These are phyloP conservation scores for Lepidocyrtinus sp. DNA, from an alignment of 2,888 invertebrate species.

Conservation along the genomic window DNA sequence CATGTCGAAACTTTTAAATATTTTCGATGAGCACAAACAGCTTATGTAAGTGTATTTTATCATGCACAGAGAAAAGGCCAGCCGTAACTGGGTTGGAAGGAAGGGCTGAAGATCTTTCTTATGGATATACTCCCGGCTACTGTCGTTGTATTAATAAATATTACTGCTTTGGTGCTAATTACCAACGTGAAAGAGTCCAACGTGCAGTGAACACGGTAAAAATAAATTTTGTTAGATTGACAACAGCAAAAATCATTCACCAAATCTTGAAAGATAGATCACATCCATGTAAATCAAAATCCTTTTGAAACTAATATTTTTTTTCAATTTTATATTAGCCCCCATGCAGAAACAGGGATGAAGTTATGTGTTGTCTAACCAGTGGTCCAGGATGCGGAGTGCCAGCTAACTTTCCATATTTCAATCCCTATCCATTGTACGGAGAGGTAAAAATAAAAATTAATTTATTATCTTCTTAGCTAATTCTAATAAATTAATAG, in stretches of 20 bases:
- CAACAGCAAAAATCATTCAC: too few species aligned
- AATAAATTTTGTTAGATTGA: too few species aligned
- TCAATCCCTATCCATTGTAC: slow-evolving; percentile 67
- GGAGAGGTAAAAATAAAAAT: slow-evolving; percentile 66
- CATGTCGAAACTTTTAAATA: not conserved
- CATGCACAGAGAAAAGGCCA: slow-evolving; percentile 26
- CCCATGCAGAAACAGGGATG: slow-evolving; percentile 64
- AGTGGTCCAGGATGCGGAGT: slow-evolving; percentile 68
- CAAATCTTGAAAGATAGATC: too few species aligned
- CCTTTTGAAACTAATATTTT: too few species aligned
- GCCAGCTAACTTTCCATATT: slow-evolving; percentile 67
- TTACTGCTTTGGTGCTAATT: slow-evolving; percentile 64
- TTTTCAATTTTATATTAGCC: slow-evolving; percentile 57
- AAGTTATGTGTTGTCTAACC: slow-evolving; percentile 69
- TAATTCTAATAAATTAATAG: too few species aligned
- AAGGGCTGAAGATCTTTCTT: slow-evolving; percentile 61
- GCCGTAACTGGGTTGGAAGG: slow-evolving; percentile 20
- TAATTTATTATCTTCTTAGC: too few species aligned
- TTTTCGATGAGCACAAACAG: not conserved
- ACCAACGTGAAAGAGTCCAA: slow-evolving; percentile 51
- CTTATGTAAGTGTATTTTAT: not conserved
- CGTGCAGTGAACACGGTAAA: slow-evolving; percentile 67
- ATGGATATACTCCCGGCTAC: slow-evolving; percentile 64
- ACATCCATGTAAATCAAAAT: too few species aligned
- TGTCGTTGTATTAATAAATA: slow-evolving; percentile 67